Evolutionary conservation across 1,140 invertebrate genomes (phyloP).

Genomic region (Drosophila tani): DNA sequence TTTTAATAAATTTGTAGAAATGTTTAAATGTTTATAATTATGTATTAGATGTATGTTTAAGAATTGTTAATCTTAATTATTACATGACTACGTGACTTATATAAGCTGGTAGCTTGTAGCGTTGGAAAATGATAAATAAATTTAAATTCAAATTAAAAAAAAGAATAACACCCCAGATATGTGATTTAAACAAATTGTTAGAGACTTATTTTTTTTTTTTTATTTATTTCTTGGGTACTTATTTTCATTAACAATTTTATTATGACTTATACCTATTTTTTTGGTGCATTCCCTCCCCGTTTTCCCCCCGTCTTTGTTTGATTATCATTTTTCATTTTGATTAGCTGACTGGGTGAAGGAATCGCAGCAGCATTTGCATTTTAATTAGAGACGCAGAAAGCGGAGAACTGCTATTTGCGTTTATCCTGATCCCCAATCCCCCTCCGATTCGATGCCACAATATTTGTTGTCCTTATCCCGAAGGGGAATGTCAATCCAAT

Average conservation of each 20-base stretch:
- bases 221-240: too few relatives aligned
- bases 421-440: neutral
- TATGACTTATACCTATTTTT: neutral
- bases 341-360: conserved; percentile 26
- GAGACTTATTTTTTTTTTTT: too few relatives aligned
- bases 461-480: conserved; percentile 33
- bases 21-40: too few relatives aligned
- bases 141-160: too few relatives aligned
- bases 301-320: neutral
- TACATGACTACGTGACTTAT: too few relatives aligned
- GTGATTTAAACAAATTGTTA: too few relatives aligned
- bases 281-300: neutral
- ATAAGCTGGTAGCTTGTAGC: too few relatives aligned
- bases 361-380: conserved; percentile 49
- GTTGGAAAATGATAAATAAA: too few relatives aligned
- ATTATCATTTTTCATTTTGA: conserved; percentile 49
- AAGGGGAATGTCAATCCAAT: conserved; percentile 46
- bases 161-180: too few relatives aligned
- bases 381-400: conserved; percentile 55
- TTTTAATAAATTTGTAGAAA: too few relatives aligned
- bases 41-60: too few relatives aligned
- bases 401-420: neutral
- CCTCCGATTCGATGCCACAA: neutral
- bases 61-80: too few relatives aligned
- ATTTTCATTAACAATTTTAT: neutral